Conservation (phyloP, 2,888 invertebrate genomes). For the Agrilus mali region DNA sequence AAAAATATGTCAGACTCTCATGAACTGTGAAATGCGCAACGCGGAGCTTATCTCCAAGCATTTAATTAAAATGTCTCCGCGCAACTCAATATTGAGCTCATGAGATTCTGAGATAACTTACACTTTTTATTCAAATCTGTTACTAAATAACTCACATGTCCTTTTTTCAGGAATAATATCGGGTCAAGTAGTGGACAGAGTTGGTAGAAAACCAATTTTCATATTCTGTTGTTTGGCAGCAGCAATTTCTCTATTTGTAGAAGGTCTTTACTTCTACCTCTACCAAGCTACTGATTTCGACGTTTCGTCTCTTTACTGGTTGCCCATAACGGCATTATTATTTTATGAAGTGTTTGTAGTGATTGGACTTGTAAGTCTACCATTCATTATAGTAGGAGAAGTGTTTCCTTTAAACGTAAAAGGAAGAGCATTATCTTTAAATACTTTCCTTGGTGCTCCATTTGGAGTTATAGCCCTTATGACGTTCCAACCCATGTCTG, state of each 20-base stretch:
- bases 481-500: slow-evolving; percentile 43
- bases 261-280: slow-evolving; percentile 42
- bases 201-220: slow-evolving; percentile 41
- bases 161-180: no score
- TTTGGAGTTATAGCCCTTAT: slow-evolving; percentile 45
- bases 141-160: no score
- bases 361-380: slow-evolving; percentile 44
- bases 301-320: slow-evolving; percentile 33
- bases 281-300: slow-evolving; percentile 33
- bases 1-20: no score
- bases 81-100: no score
- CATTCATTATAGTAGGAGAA: slow-evolving; percentile 50
- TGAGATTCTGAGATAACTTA: no score
- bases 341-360: slow-evolving; percentile 45
- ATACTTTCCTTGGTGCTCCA: slow-evolving; percentile 42
- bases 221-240: slow-evolving; percentile 41
- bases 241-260: slow-evolving; percentile 37
- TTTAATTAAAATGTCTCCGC: no score
- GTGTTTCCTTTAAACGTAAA: slow-evolving; percentile 51
- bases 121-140: no score
- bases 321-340: slow-evolving; percentile 42
- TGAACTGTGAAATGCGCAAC: no score
- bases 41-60: no score
- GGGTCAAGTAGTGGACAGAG: slow-evolving; percentile 31
- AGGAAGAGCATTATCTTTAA: slow-evolving; percentile 43